Base-by-base conservation (phyloP, 2,888 invertebrate species). In the Monochamus alternatus region DNA sequence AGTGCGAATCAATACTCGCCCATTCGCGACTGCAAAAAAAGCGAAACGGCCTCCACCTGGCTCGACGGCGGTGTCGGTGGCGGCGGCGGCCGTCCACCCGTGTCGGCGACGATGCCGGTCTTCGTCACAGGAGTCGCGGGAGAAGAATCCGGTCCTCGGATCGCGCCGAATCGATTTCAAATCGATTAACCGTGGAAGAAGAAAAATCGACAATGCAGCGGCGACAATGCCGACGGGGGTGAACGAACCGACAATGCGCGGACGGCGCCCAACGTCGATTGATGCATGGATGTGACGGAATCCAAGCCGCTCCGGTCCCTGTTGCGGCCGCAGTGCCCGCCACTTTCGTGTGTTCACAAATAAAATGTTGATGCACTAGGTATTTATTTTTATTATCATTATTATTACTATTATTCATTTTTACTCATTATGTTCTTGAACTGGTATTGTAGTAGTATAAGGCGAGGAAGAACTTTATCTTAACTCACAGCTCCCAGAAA, bases 181-280 rank as follows among this genome's bases (percentile, higher is more conserved):
- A 70, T 70, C 69, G 69, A 70, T 70, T 47, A 31, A 60, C 31
- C 60, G 69, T 44, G 62, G 58, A 59, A 7, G 69, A 70, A 70
- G 62, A 70, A 70, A 70, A 70, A 70, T 70, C 69, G 69, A 70
- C 69, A 62, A 58, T 47, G 55, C 55, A 14, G 2, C 14, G 14
- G 22, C 55, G 12, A 22, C 55, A n/a, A n/a, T n/a, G 22, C 12
- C 22, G 55, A 10, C 10, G 69, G 38, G 47, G 69, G 60, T 70
- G 69, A 70, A 70, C 51, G 69, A 70, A 70, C 69, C 38, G 62
- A 38, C 38, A 38, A 38, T 7, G 38, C 5, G 38, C 38, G 38
- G 38, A 38, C 38, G 38, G 38, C 38, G 38, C 38, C 38, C 38
- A 38, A 38, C 38, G 38, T 38, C 38, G 38, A 38, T 38, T 38